Base-by-base conservation (phyloP, 2,113 vertebrate genomes). In the Psephotus haematonotus region DNA sequence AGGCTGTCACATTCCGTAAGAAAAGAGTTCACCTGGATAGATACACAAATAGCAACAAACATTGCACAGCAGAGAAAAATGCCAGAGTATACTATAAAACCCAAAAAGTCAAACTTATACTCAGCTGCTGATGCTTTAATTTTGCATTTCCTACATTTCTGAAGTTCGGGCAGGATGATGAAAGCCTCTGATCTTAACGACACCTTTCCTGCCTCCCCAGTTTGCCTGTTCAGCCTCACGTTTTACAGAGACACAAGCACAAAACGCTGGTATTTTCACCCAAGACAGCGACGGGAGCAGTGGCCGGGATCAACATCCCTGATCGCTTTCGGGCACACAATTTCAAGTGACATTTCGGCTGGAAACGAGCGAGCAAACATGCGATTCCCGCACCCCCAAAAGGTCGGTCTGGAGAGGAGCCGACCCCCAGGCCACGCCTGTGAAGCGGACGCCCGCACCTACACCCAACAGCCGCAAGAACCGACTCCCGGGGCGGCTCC, bases 281-380 rank as follows among this genome's bases (percentile, higher is more conserved):
- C 46, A 7, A 29, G 37, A 39, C 52, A 10, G 22, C 8, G 50
- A 50, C 4, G 10, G 27, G 13, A 55, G 47, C 33, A 17, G 17
- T 0, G 15, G 33, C 24, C 8, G 9, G 9, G 31, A 12, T 9
- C 17, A 33, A 29, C 8, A 23, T 18, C 12, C 41, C 44, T 5
- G 28, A 33, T 53, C 20, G 2, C 64, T 39, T n/a, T 28, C 59
- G 31, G 20, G 31, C 27, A 65, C 4, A 7, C 11, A 2, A 7
- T 11, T 57, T 50, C 13, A 63, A 39, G 35, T 0, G n/a, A 24
- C 43, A 31, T 12, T 22, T 2, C 24, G 35, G 28, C 14, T 46
- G 23, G 39, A 60, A 52, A 25, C 2, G 4, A 76, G n/a, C 1
- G 2, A n/a, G 3, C 1, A 4, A 55, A 9, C 11, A 2, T 17